Percentiles rank a stretch among this genome's conserved stretches.
phyloP scores from a whole-genome alignment of 2,888 invertebrate genomes.

The Drosophila falleni region DNA sequence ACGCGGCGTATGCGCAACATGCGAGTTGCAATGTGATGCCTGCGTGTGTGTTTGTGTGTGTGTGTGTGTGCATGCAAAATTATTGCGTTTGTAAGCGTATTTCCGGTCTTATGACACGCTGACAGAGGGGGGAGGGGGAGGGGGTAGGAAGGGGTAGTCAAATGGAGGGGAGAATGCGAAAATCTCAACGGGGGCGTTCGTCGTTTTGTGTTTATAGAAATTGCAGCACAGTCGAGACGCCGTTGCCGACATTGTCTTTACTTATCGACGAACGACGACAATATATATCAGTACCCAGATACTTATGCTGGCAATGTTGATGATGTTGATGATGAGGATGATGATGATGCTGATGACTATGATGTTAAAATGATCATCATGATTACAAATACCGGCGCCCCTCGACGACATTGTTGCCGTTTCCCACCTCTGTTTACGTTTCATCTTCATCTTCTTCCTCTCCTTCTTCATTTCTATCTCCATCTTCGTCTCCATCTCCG shows the following conservation, averaged over 20 bases:
- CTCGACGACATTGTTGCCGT: constrained; percentile 27
- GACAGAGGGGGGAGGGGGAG: constrained; percentile 1
- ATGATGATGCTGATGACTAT: constrained; percentile 22
- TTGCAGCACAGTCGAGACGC: constrained; percentile 51
- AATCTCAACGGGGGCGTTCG: constrained; percentile 54
- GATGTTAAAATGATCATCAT: constrained; percentile 47
- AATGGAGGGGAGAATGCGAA: constrained; percentile 14
- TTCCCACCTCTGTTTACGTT: not conserved
- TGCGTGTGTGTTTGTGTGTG: constrained; percentile 14
- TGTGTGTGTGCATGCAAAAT: constrained; percentile 47
- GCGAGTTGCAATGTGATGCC: constrained; percentile 42
- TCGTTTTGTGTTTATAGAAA: constrained; percentile 61
- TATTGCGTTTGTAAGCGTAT: constrained; percentile 68
- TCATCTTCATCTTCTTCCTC: constrained; percentile 7
- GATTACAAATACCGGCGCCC: constrained; percentile 39
- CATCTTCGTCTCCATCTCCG: not conserved
- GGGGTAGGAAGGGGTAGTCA: no score
- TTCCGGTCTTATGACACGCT: constrained; percentile 61
- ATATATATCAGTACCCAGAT: constrained; percentile 31
- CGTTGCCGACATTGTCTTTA: constrained; percentile 41
- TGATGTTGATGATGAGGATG: constrained; percentile 7
- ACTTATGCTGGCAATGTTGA: constrained; percentile 25
- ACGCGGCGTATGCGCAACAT: constrained; percentile 68
- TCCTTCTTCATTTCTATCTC: not conserved
- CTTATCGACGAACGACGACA: constrained; percentile 60